Base-by-base conservation (phyloP, 2,888 invertebrate genomes). In the Rotaria sp. region DNA sequence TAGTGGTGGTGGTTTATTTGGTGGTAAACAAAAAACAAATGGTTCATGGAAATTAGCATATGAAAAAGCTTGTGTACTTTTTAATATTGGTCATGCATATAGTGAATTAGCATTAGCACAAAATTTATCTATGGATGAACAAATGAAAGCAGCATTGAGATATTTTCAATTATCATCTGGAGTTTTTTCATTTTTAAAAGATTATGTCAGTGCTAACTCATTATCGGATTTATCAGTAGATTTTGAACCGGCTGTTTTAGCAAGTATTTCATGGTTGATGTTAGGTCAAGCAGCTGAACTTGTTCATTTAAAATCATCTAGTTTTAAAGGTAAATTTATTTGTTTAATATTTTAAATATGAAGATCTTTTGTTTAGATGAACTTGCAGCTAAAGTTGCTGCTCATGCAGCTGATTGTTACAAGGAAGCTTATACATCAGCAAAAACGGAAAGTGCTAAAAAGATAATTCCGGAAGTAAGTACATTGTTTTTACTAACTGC, bases 221-320 rank as follows among this genome's bases (percentile, higher is more conserved):
- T 96, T 96, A 89, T 95, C 95, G 90, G 97, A 98, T 90, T 95
- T 97, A 48, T 98, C 99, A 7, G 95, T 96, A 11, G 99, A 99
- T 92, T 93, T 99, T 89, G 94, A 94, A 91, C 95, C 96, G 10
- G 98, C 99, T 89, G 95, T 96, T 41, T 93, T 99, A 85, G 93
- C 93, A 87, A 96, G 96, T 57, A 93, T 99, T 48, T 93, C 95
- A 85, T 93, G 94, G 84, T 89, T 99, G 85, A 97, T 97, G 96
- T 92, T 98, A 84, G 97, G 99, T n/a, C 98, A 99, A 92, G 98
- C 96, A 21, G 99, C 99, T 92, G 99, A 99, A 92, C 95, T 96
- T 88, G 95, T 98, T 91, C 96, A 96, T 85, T 94, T 94, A 90
- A 99, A 99, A 92, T 97, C 97, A 75, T 90, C 91, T 38, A 90